Base-by-base conservation (phyloP, 2,888 invertebrate species). In the Eucera pruinosa region DNA sequence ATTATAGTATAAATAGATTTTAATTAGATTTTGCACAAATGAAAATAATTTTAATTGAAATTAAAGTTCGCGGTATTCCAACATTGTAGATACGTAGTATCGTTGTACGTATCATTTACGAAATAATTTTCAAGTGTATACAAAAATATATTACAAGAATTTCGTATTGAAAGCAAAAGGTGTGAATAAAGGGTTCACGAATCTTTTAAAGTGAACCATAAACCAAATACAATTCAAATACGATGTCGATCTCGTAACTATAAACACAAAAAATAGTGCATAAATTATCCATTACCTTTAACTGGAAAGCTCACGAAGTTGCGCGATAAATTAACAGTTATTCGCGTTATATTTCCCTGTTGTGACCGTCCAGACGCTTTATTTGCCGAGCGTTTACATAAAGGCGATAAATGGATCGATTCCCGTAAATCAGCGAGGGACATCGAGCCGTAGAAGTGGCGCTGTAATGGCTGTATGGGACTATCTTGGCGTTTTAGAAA, bases 401-500 rank as follows among this genome's bases (percentile, higher is more conserved):
- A 57, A 62, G 57, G 23, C 50, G 75, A 74, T 75, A 64, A 68
- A 75, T 58, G 58, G 62, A 76, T 62, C 67, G 67, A 9, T 33
- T 27, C 74, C 9, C 50, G 41, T 77, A 68, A 75, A 77, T 77
- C 77, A 60, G 33, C 15, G n/a, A 27, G 47, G 50, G 39, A 67
- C 67, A 57, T 39, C 15, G 6, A n/a, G 27, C 15, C 15, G 23
- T 15, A 57, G 73, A 61, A 67, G 57, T 18, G 61, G 27, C 15
- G 58, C 18, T 15, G 68, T 74, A 77, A 68, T 64, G 68, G 57
- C 57, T 47, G 64, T 23, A 64, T 41, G 41, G 74, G 45, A 54
- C 69, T 68, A 75, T 64, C 77, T 64, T 39, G 75, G 52, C 47
- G 75, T 74, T 69, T 74, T 74, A 58, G 52, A 48, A 64, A 64